phyloP scores from a whole-genome alignment of 1,140 invertebrate genomes.

The Formica selysi region DNA sequence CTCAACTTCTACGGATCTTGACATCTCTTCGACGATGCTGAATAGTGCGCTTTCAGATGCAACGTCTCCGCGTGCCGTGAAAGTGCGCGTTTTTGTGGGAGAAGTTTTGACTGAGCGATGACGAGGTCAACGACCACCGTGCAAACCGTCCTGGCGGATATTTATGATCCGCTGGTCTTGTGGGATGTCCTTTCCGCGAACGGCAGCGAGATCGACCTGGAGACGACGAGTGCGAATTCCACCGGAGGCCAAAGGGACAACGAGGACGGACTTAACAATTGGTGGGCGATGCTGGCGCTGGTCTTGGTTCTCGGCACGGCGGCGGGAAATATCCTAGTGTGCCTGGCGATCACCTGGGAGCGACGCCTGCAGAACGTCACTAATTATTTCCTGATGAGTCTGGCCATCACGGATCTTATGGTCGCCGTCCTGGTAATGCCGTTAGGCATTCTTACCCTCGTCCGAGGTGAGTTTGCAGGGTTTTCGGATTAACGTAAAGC shows the following conservation, averaged over 20 bases:
- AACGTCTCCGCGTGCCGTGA: constrained; percentile 16
- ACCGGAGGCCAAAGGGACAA: constrained; percentile 44
- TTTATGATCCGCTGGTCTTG: constrained; percentile 46
- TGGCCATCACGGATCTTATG: constrained; percentile 98
- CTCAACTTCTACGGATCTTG: not conserved
- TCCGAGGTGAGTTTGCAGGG: constrained; percentile 88
- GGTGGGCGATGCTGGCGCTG: constrained; percentile 92
- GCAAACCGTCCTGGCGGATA: constrained; percentile 53
- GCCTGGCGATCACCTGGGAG: constrained; percentile 96
- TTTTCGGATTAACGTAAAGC: not conserved
- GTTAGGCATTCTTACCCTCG: constrained; percentile 92
- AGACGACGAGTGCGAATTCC: constrained; percentile 49
- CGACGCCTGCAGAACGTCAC: constrained; percentile 96
- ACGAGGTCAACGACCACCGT: constrained; percentile 62
- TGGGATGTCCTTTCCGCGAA: constrained; percentile 69
- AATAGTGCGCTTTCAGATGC: constrained; percentile 43
- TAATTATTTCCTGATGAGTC: constrained; percentile 98
- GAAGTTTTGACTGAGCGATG: constrained; percentile 65
- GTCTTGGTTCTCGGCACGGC: constrained; percentile 95
- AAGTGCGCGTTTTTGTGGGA: constrained; percentile 18
- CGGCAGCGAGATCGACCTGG: constrained; percentile 71
- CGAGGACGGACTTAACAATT: constrained; percentile 87
- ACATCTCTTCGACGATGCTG: not conserved
- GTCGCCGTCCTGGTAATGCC: constrained; percentile 97
- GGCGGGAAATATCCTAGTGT: constrained; percentile 97